Base-by-base conservation (phyloP, 1,140 invertebrate species). In the Theocolax elegans region DNA sequence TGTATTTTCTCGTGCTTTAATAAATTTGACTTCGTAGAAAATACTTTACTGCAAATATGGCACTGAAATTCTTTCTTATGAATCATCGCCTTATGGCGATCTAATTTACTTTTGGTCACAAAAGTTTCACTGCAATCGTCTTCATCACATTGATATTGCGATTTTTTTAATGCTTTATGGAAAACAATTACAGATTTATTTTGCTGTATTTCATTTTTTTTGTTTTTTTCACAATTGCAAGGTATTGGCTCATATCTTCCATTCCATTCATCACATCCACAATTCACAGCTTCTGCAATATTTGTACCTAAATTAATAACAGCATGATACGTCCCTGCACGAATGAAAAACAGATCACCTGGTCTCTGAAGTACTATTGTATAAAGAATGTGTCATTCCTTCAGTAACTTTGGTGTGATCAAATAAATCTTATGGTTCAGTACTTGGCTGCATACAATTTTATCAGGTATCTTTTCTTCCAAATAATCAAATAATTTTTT, bases 261-360 rank as follows among this genome's bases (percentile, higher is more conserved):
- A 29, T 27, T 54, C 51, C 51, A 54, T 15, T 54, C 25, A 15
- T 29, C n/a, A 29, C 51, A 54, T 4, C 51, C 51, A 29, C 3
- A 54, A 29, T 54, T 54, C 2, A 54, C 29, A 8, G 51, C 51
- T 31, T 54, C 51, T 13, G 51, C 51, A n/a, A 54, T 54, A 54
- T 54, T 54, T 29, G 9, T 54, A 3, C 13, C 29, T 10, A 19
- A 3, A 19, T 54, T 54, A 3, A 54, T 54, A 8, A 54, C 27
- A 15, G 25, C 23, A 31, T 54, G 51, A 29, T 54, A 54, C 2
- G 27, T 15, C 13, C 51, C 51, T 8, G 51, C 7, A 19, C 51
- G 9, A 31, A 54, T 54, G 17, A 54, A 54, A 19, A 54, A 54
- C 27, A 54, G 3, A 17, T 54, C 25, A 8, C 25, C 27, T 15